A percentile compares a stretch with the other conserved stretches of the same genome.
Conservation (phyloP, 2,797 vertebrate species). For the Chloroceryle inda region DNA sequence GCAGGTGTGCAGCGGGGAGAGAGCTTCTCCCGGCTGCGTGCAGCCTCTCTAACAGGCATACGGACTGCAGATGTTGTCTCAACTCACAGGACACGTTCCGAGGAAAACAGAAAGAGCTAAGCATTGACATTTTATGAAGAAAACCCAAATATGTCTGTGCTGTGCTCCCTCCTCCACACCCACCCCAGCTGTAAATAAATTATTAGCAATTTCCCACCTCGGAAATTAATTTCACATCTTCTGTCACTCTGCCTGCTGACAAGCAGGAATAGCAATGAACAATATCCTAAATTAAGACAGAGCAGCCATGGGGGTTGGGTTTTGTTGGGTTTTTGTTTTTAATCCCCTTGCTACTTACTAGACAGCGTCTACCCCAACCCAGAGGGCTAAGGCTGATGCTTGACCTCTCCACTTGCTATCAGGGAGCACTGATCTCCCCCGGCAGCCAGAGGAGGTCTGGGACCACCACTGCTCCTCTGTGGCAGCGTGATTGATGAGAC, state of each 20-base stretch:
- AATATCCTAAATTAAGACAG: neutral
- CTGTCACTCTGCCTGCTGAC: slow-evolving; percentile 28
- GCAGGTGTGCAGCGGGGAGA: neutral
- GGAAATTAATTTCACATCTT: slow-evolving; percentile 29
- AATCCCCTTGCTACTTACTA: neutral
- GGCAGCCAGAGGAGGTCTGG: neutral
- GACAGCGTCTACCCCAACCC: neutral
- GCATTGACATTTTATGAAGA: neutral
- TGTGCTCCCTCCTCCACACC: neutral
- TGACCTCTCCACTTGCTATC: neutral
- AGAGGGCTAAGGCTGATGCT: neutral
- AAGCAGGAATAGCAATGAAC: slow-evolving; percentile 11
- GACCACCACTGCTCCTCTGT: neutral
- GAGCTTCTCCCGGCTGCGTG: neutral
- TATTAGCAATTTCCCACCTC: slow-evolving; percentile 56
- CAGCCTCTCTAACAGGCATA: neutral
- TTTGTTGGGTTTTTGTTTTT: neutral
- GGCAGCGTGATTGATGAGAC: neutral
- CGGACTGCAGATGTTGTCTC: neutral
- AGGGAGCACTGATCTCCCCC: neutral
- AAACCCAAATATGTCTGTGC: neutral
- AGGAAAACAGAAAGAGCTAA: neutral
- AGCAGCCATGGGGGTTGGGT: neutral
- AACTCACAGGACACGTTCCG: neutral
- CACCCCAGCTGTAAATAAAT: slow-evolving; percentile 36